These are phyloP conservation scores for Zeus faber DNA, from an alignment of 2,113 vertebrate species.

Conservation along the genomic window DNA sequence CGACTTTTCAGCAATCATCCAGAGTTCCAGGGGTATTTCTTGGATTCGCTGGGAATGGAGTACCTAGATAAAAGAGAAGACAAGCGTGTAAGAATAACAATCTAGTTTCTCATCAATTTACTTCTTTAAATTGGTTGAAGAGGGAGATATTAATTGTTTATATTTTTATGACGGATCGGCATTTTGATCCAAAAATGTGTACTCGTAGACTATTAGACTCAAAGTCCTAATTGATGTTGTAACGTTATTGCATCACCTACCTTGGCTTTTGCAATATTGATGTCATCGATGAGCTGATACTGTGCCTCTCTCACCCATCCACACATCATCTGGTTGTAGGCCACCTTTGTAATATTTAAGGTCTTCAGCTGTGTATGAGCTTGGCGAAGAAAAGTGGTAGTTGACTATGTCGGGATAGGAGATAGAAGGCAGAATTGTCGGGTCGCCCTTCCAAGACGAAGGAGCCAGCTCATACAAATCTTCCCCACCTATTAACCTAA, in stretches of 20 bases:
- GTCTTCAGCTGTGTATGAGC: neutral
- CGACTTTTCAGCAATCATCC: neutral
- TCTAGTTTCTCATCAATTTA: neutral
- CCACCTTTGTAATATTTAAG: neutral
- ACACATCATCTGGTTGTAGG: constrained; percentile 5
- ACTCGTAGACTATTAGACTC: too few relatives aligned
- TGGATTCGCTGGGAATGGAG: neutral
- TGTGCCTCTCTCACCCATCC: constrained; percentile 2
- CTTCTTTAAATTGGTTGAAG: neutral
- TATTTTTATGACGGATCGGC: neutral
- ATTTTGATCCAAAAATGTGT: neutral
- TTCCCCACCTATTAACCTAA: neutral
- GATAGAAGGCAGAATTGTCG: neutral
- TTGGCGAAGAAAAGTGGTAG: neutral
- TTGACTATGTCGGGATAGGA: neutral
- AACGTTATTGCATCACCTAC: neutral
- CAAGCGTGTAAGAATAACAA: neutral
- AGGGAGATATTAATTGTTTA: too few relatives aligned
- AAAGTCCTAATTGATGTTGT: neutral
- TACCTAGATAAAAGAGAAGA: neutral
- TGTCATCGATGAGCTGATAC: neutral
- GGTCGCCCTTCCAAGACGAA: neutral
- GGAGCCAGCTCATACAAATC: neutral
- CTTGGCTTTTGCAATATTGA: constrained; percentile 1
- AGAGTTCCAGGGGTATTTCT: neutral